Conservation (phyloP, 1,140 invertebrate species). For the Contarinia nasturtii region DNA sequence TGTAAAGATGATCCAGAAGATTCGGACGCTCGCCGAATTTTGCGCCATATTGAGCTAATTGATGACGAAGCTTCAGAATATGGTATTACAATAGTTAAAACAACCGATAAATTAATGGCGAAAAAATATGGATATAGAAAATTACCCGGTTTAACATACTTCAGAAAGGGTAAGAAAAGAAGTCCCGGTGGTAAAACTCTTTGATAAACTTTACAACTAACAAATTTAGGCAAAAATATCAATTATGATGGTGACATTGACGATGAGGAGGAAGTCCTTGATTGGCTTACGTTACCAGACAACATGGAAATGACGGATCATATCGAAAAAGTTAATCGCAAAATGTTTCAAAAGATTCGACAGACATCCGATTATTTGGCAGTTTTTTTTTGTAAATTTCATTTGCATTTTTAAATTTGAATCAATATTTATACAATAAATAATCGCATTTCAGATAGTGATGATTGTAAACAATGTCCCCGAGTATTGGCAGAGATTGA, state of each 20-base stretch:
- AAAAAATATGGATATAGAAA: conserved; percentile 84
- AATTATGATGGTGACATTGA: conserved; percentile 86
- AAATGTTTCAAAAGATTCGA: conserved; percentile 84
- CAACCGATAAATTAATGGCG: conserved; percentile 75
- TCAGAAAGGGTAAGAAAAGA: conserved; percentile 48
- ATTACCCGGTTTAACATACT: conserved; percentile 78
- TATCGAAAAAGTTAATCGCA: conserved; percentile 79
- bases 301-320: conserved; percentile 89
- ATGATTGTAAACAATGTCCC: conserved; percentile 84
- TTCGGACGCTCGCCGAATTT: conserved; percentile 47
- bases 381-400: conserved; percentile 79
- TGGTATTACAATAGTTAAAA: conserved; percentile 81
- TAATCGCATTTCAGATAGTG: conserved; percentile 48
- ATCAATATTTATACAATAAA: not conserved
- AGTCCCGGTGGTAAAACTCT: not conserved
- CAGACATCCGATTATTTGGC: conserved; percentile 83
- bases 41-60: conserved; percentile 73
- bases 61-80: conserved; percentile 83
- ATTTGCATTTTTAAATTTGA: conserved; percentile 1
- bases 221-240: conserved; percentile 44
- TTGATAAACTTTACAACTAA: not conserved
- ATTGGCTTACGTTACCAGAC: conserved; percentile 83
- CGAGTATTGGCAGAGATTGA: conserved; percentile 75
- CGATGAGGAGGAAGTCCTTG: conserved; percentile 82
- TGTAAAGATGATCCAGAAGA: conserved; percentile 31